Percentiles rank a stretch among this genome's conserved stretches.
These are phyloP conservation scores for Stegodyphus dumicola DNA, from an alignment of 1,140 invertebrate genomes.

Conservation along the genomic window DNA sequence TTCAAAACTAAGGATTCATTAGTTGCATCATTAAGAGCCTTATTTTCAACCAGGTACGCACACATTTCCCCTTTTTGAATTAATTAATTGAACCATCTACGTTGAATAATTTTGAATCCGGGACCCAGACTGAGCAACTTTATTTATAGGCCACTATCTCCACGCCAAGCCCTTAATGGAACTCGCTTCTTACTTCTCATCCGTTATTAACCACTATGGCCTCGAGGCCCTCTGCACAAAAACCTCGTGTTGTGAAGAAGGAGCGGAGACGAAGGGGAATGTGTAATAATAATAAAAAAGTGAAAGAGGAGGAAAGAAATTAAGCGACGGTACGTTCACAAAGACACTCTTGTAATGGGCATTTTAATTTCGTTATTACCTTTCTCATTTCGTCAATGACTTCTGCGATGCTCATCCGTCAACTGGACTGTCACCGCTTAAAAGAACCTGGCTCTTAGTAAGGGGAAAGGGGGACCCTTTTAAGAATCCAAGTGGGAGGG, in stretches of 20 bases:
- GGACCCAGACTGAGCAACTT: neutral
- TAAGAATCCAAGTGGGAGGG: conserved; percentile 4
- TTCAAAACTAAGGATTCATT: no score
- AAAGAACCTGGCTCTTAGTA: no score
- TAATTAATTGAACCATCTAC: no score
- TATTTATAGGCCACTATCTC: neutral
- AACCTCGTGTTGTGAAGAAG: neutral
- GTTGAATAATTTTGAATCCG: neutral
- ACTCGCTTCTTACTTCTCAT: neutral
- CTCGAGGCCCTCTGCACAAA: neutral
- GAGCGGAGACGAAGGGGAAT: neutral
- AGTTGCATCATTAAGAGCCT: no score
- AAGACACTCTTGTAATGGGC: conserved; percentile 24
- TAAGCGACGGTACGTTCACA: conserved; percentile 6
- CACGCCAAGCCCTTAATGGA: neutral
- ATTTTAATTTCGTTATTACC: conserved; percentile 42
- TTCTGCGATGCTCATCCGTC: conserved; percentile 1
- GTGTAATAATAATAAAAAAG: conserved; percentile 1
- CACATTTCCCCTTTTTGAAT: no score
- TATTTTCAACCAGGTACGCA: no score
- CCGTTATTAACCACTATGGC: neutral
- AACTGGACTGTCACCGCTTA: conserved; percentile 4
- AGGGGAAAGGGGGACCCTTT: neutral
- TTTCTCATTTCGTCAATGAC: conserved; percentile 26
- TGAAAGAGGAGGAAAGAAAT: neutral